These are phyloP conservation scores for Coenobita brevimanus DNA, from an alignment of 1,140 invertebrate species.

Conservation along the genomic window DNA sequence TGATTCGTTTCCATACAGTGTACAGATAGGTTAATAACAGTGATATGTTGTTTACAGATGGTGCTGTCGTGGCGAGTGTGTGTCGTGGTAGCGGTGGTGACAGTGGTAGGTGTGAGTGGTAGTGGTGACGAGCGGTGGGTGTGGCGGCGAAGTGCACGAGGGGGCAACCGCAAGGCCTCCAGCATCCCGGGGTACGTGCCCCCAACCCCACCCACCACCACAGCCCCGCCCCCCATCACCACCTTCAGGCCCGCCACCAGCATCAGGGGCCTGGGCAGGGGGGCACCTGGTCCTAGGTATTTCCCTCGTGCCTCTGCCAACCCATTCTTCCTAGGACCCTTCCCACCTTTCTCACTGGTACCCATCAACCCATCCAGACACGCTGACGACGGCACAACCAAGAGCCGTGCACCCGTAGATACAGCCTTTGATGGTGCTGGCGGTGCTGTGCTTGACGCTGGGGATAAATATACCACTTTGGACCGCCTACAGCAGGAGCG, in stretches of 20 bases:
- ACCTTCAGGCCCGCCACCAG: slow-evolving; percentile 15
- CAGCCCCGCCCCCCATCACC: slow-evolving; percentile 6
- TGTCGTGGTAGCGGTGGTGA: background rate
- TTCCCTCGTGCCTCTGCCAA: slow-evolving; percentile 22
- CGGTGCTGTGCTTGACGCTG: slow-evolving; percentile 76
- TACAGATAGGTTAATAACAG: background rate
- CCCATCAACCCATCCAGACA: background rate
- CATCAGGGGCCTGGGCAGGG: background rate
- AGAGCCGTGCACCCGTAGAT: slow-evolving; percentile 30
- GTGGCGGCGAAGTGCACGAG: slow-evolving; percentile 3
- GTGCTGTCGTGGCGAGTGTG: slow-evolving; percentile 18
- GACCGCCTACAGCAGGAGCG: slow-evolving; percentile 84
- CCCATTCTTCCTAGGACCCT: slow-evolving; percentile 29
- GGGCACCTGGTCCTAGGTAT: background rate
- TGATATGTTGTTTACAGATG: slow-evolving; percentile 23
- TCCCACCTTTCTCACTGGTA: background rate
- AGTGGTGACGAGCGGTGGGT: slow-evolving; percentile 17
- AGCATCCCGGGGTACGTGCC: slow-evolving; percentile 52
- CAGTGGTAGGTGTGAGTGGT: background rate
- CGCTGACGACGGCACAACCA: slow-evolving; percentile 49
- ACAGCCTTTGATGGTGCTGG: slow-evolving; percentile 30
- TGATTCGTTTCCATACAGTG: background rate
- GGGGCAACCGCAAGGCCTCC: slow-evolving; percentile 34
- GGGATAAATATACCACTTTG: slow-evolving; percentile 91
- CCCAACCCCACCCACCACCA: slow-evolving; percentile 6